Conservation (phyloP, 1,140 invertebrate species). For the Cherax quadricarinatus region DNA sequence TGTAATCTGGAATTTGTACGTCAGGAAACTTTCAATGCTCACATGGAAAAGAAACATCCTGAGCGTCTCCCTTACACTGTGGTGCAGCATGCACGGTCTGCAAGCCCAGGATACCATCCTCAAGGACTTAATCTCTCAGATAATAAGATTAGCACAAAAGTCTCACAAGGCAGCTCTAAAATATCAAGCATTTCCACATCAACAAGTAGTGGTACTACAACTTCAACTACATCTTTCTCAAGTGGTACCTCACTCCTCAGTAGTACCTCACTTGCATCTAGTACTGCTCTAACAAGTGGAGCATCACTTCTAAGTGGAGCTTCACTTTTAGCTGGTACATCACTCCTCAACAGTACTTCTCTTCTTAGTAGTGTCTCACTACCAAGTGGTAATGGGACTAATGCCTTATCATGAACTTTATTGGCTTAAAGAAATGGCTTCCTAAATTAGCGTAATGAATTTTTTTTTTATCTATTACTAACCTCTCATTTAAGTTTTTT, state of each 20-base stretch:
- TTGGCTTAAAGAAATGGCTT: background rate
- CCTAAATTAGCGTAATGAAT: background rate
- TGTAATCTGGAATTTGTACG: conserved; percentile 64
- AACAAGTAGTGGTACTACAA: background rate
- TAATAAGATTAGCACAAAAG: conserved; percentile 42
- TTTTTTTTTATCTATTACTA: conserved; percentile 10
- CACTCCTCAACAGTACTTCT: conserved; percentile 8
- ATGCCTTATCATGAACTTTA: conserved; percentile 15
- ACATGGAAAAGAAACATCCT: conserved; percentile 58
- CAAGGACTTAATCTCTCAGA: conserved; percentile 55
- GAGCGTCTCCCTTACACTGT: conserved; percentile 66
- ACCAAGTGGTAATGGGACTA: background rate
- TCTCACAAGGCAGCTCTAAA: conserved; percentile 17
- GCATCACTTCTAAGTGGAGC: conserved; percentile 17
- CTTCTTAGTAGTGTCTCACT: conserved; percentile 21
- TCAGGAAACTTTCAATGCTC: conserved; percentile 61
- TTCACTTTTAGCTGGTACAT: conserved; percentile 6
- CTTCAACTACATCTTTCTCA: background rate
- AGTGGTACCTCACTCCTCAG: conserved; percentile 3
- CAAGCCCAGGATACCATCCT: conserved; percentile 49
- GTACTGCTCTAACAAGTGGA: conserved; percentile 10
- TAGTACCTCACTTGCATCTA: conserved; percentile 1
- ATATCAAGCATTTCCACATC: background rate
- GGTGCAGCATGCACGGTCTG: conserved; percentile 42
- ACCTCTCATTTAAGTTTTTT: background rate